Base-by-base conservation (phyloP, 2,797 vertebrate species). In the Thamnophis elegans region DNA sequence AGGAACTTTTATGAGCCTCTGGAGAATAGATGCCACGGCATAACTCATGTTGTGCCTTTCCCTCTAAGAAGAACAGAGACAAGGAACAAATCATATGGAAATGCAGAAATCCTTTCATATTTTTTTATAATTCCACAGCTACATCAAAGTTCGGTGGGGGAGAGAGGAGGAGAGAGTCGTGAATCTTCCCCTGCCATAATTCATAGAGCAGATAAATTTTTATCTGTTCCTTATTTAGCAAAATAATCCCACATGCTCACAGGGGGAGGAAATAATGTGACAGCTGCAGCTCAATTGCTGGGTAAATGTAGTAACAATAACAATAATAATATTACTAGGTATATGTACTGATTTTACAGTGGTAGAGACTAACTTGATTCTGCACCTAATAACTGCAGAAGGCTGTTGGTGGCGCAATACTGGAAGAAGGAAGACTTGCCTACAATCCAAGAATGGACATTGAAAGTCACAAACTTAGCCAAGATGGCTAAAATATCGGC, bases 81-180 rank as follows among this genome's bases (percentile, higher is more conserved):
- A 93, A 93, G 93, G 95, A 89, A 94, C 94, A 97, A 97, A 97
- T 96, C 95, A 95, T 73, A 94, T 93, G 94, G 93, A 96, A 97
- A 96, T 92, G 93, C 10, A 95, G 91, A 51, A 90, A 96, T 88
- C 92, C 42, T 94, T 97, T 96, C 95, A 97, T 2, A 1, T 92
- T 90, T 94, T 94, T 68, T 95, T 88, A 93, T 97, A 97, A 97
- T 97, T 97, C 89, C 90, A 91, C 90, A 47, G 32, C 56, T 95
- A 90, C 90, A 86, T 91, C 93, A 93, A 95, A 28, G 68, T 85
- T 93, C 60, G 92, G 91, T 93, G 85, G 93, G 93, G 92, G 2
- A 62, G 93, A 92, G 92, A 36, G 62, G 6, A 51, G 47, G 47
- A 68, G 32, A 18, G 32, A 82, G 93, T 87, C 18, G 92, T 82